Evolutionary conservation across 2,797 vertebrate species (phyloP).

Genomic region (Coluber constrictor): DNA sequence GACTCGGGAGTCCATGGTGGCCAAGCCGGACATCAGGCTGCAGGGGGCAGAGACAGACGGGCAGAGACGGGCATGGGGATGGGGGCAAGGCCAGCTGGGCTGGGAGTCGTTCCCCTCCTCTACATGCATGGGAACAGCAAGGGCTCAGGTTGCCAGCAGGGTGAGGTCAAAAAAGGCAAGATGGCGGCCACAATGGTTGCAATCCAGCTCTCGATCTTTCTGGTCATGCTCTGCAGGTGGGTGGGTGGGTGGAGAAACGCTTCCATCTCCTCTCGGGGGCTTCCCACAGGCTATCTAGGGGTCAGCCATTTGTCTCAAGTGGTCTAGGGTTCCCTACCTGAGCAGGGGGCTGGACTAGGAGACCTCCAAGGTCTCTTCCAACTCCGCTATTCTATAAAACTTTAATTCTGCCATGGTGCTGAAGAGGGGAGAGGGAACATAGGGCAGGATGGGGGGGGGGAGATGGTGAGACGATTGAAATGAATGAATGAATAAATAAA

Average conservation of each 20-base stretch:
- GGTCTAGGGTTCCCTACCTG: no score
- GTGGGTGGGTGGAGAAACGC: not conserved
- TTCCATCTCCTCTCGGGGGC: not conserved
- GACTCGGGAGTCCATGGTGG: slow-evolving; percentile 86
- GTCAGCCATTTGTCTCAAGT: not conserved
- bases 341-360: not conserved
- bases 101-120: not conserved
- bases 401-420: not conserved
- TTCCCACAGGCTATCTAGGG: not conserved
- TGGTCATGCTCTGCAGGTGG: not conserved
- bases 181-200: fast-evolving
- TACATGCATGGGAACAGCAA: not conserved
- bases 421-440: not conserved
- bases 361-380: not conserved
- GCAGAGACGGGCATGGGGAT: no score
- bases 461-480: not conserved
- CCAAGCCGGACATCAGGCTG: slow-evolving; percentile 87
- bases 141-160: not conserved
- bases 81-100: no score
- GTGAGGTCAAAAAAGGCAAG: not conserved
- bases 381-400: not conserved
- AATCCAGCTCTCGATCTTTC: not conserved
- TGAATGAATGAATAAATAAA: not conserved
- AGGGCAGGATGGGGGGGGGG: not conserved
- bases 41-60: not conserved